Base-by-base conservation (phyloP, 2,113 vertebrate genomes). In the Oryzias melastigma region DNA sequence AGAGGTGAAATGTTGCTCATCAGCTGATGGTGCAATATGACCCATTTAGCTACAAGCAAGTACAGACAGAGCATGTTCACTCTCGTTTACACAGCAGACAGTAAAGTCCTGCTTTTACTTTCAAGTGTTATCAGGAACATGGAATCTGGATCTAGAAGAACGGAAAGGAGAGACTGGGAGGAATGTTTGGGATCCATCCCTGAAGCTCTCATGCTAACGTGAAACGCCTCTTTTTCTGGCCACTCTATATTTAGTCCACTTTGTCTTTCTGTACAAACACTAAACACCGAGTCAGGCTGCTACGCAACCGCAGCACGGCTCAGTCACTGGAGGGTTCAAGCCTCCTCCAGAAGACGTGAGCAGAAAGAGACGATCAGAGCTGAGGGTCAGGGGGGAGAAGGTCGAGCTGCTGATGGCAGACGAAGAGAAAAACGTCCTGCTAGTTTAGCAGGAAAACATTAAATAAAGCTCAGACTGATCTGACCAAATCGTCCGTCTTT, bases 241-340 rank as follows among this genome's bases (percentile, higher is more conserved):
- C 29, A 5, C 14, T 19, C 20, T 22, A 57, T 58, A 20, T 54
- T 18, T 47, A 47, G 16, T 15, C 15, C 15, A 43, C 12, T 25
- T 52, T 59, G 47, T 54, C 8, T 48, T 46, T 3, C 24, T 42
- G 48, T 58, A 22, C 27, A 55, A 41, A 60, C 25, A 52, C 24
- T 48, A 40, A 59, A 62, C 22, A 59, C 15, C 12, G 49, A 69
- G 14, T 51, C 40, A 6, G 43, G 43, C 5, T 22, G 12, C 52
- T 4, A 12, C 7, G n/a, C 35, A 14, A 55, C 40, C 16, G 14
- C 13, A 27, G 15, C 17, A 13, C 45, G 46, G 24, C 29, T 27
- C 29, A 25, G 42, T 52, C 25, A 55, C 57, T 57, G 14, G 54
- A 81, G 43, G 52, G 52, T 24, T 43, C 49, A 69, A 22, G 56